Evolutionary conservation across 2,888 invertebrate genomes (phyloP).

Genomic region (Esperia sulphurella): DNA sequence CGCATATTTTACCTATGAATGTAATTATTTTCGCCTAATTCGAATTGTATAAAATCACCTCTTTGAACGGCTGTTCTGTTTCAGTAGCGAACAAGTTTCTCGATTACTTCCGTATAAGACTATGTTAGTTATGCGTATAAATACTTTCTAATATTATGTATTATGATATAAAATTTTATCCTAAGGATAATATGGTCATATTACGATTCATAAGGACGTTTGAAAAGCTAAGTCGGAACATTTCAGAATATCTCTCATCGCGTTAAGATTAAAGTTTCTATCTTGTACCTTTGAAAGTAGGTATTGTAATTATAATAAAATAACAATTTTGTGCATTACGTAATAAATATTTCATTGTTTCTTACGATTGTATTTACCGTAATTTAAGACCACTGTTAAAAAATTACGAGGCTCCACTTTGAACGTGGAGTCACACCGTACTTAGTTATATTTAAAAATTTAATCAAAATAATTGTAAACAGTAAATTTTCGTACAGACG

Average conservation of each 20-base stretch:
- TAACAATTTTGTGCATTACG: constrained; percentile 77
- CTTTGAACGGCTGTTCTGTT: constrained; percentile 71
- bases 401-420: constrained; percentile 56
- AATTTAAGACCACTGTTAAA: constrained; percentile 74
- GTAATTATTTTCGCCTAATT: constrained; percentile 78
- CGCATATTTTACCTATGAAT: constrained; percentile 77
- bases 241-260: constrained; percentile 76
- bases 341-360: constrained; percentile 77
- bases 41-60: constrained; percentile 78
- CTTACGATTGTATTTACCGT: constrained; percentile 76
- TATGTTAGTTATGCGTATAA: constrained; percentile 76
- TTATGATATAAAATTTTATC: constrained; percentile 76
- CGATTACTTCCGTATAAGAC: constrained; percentile 76
- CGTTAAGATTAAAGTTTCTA: constrained; percentile 75
- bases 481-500: constrained; percentile 57
- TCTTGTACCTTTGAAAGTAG: constrained; percentile 76
- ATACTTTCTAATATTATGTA: constrained; percentile 76
- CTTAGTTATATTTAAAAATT: constrained; percentile 73
- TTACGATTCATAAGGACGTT: constrained; percentile 71
- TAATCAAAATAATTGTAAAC: constrained; percentile 62
- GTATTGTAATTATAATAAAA: constrained; percentile 77
- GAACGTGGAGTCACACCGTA: constrained; percentile 64
- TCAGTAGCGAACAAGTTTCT: constrained; percentile 70
- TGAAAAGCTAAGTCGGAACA: constrained; percentile 69
- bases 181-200: constrained; percentile 76